Conservation (phyloP, 2,888 invertebrate genomes). For the Brenthis daphne region DNA sequence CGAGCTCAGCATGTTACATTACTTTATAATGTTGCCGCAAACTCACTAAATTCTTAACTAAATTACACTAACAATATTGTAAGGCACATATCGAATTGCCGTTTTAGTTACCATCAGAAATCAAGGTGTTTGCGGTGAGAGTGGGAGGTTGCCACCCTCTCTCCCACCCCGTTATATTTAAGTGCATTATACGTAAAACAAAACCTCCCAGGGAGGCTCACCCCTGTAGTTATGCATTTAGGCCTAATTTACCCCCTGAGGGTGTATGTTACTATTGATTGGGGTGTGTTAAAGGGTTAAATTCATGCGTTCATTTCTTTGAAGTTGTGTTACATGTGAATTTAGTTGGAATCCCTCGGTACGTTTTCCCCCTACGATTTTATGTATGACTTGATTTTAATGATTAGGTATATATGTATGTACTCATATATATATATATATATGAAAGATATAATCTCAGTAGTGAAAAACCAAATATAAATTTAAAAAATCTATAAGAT, state of each 20-base stretch:
- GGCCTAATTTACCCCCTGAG: conserved; percentile 61
- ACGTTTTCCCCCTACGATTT: conserved; percentile 14
- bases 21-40: neutral
- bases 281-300: conserved; percentile 58
- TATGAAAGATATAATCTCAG: too few species aligned
- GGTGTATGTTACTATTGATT: conserved; percentile 57
- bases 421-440: neutral
- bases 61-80: conserved; percentile 9
- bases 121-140: conserved; percentile 62
- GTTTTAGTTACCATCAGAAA: conserved; percentile 59
- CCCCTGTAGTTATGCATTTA: conserved; percentile 73
- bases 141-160: conserved; percentile 43
- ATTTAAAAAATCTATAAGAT: too few species aligned
- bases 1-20: too few species aligned
- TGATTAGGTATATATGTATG: conserved; percentile 4
- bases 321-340: conserved; percentile 39
- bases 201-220: conserved; percentile 58
- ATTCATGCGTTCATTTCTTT: conserved; percentile 54
- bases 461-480: too few species aligned
- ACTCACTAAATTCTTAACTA: neutral
- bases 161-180: conserved; percentile 60
- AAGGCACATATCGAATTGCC: conserved; percentile 36
- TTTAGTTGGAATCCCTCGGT: conserved; percentile 25
- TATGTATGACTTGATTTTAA: conserved; percentile 22
- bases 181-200: conserved; percentile 76